Base-by-base conservation (phyloP, 2,888 invertebrate genomes). In the Spodoptera littoralis region DNA sequence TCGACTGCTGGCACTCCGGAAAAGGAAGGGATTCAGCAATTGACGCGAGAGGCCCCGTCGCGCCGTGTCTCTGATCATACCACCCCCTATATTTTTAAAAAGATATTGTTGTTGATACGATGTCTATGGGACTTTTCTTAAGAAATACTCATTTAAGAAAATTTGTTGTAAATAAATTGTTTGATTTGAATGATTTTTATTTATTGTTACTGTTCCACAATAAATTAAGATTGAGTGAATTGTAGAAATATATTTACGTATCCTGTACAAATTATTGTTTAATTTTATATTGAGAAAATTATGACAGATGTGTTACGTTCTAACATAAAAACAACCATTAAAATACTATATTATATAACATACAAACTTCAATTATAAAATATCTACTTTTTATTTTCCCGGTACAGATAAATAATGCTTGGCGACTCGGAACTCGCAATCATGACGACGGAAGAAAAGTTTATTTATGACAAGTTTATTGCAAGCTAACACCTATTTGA, bases 21-120 rank as follows among this genome's bases (percentile, higher is more conserved):
- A 92, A 73, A 90, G 92, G 92, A 93, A 89, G 89, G 88, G 91
- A 92, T 90, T 89, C 90, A 89, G 92, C 91, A 90, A 92, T 91
- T 88, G 91, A 88, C 87, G 87, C 88, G 83, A 84, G 85, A 86
- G 74, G 74, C 85, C 92, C 90, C 89, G 87, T 85, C 80, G 92
- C 80, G 89, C 80, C 36, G 68, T 46, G 63, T 50, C 83, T 79
- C 76, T 82, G 84, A 85, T 83, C 84, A 77, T 74, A 77, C 75
- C 36, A 36, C 58, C 78, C 80, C 81, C 70, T 61, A 62, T 67
- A 84, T 84, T 83, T 86, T 84, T 81, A 80, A 65, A 65, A 60
- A 77, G 68, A 81, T 82, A 81, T 36, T 9, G 6, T 27, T 27
- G 5, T 84, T 87, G 84, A 85, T 84, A 81, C 77, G 61, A 64